Evolutionary conservation across 92 coral and sea anemone species (phyloP).

Genomic region (Zoanthus sansibaricus): DNA sequence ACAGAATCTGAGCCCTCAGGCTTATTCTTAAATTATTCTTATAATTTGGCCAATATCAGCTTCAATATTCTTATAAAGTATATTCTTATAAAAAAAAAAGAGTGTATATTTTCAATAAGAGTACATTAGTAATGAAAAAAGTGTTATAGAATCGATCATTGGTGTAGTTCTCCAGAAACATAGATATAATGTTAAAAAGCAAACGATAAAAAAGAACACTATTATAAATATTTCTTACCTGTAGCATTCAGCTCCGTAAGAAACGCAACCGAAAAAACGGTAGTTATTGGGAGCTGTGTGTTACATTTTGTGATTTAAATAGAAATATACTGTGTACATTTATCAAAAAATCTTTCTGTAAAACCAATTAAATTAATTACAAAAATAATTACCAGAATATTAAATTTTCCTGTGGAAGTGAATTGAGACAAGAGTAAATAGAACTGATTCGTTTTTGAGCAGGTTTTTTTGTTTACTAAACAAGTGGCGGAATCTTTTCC

Average conservation of each 20-base stretch:
- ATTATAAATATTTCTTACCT: background rate
- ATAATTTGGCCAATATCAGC: too few species aligned
- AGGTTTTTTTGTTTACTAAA: slow-evolving; percentile 11
- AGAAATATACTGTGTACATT: slow-evolving; percentile 12
- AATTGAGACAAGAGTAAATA: slow-evolving; percentile 5
- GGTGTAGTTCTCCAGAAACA: background rate
- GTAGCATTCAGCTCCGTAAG: background rate
- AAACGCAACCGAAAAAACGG: background rate
- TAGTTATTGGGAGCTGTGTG: background rate
- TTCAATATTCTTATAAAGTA: too few species aligned
- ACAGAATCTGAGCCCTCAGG: too few species aligned
- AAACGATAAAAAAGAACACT: background rate
- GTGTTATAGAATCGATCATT: background rate
- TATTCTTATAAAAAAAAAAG: too few species aligned
- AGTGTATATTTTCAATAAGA: too few species aligned
- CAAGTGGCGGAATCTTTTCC: slow-evolving; percentile 29
- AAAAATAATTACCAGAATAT: slow-evolving; percentile 20
- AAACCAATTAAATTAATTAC: slow-evolving; percentile 36
- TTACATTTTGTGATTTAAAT: slow-evolving; percentile 1
- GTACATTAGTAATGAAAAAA: too few species aligned
- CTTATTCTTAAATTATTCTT: too few species aligned
- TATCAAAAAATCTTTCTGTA: background rate
- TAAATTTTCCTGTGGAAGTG: slow-evolving; percentile 28
- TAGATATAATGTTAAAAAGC: background rate
- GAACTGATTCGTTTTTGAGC: background rate